Base-by-base conservation (phyloP, 2,113 vertebrate species). In the Myiopsitta monachus region DNA sequence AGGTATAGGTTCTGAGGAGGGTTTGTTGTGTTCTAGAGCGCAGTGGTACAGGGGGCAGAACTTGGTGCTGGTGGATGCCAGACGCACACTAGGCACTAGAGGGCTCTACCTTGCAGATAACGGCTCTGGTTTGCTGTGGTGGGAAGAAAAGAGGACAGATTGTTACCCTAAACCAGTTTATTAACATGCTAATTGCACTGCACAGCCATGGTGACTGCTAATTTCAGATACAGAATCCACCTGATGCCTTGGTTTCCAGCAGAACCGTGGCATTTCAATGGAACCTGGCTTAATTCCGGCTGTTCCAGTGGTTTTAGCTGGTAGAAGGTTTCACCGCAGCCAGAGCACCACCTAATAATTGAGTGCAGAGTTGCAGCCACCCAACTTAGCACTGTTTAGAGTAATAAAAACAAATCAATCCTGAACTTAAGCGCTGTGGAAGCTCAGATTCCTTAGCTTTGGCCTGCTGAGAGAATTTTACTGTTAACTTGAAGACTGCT, bases 51-150 rank as follows among this genome's bases (percentile, higher is more conserved):
- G 49, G 2, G 28, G 46, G 75, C 69, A 21, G 30, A 18, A 7
- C 14, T 49, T 19, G 4, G 4, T 11, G 15, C 27, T 61, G 64
- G 6, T 46, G 5, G 7, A 12, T 92, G 91, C 55, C 8, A 9
- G 43, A 6, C 55, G 52, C 7, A 1, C 43, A 10, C 11, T 14
- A 44, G 44, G 64, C 95, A 93, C 95, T 93, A 94, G 95, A 67
- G 94, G 96, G 95, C 94, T 95, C 86, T 92, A 51, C 83, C 43
- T 81, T 83, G 86, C 76, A 77, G 61, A 9, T 14, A 39, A 77
- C 70, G 55, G 62, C 38, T 66, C 63, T 59, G 38, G 7, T 12
- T 76, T 55, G 52, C 57, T 52, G 15, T 52, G 24, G 9, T 4
- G 16, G 23, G 28, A 10, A 54, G 64, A 21, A 54, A 54, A 74